A percentile compares a stretch with the other conserved stretches of the same genome.
Conservation (phyloP, 2,888 invertebrate genomes). For the Ethmia dodecea region DNA sequence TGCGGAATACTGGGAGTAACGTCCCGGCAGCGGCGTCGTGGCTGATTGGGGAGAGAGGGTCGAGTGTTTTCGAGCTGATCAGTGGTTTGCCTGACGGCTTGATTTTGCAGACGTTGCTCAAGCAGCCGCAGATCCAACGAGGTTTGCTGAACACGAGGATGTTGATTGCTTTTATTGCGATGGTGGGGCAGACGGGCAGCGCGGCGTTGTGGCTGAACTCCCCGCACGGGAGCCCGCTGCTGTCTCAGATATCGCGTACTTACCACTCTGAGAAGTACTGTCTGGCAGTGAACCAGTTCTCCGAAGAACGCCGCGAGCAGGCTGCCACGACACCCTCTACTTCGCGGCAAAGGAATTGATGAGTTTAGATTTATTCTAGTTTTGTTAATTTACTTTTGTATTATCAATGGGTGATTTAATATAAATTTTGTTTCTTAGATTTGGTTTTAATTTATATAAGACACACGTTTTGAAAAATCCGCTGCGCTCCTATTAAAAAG, state of each 20-base stretch:
- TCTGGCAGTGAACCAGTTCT: constrained; percentile 67
- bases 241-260: constrained; percentile 66
- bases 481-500: too few species aligned
- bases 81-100: constrained; percentile 59
- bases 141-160: constrained; percentile 63
- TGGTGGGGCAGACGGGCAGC: constrained; percentile 64
- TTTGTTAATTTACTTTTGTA: too few species aligned
- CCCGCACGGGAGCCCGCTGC: constrained; percentile 61
- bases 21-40: constrained; percentile 67
- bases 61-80: constrained; percentile 60
- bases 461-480: too few species aligned
- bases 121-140: constrained; percentile 65
- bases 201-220: constrained; percentile 65
- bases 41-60: constrained; percentile 61
- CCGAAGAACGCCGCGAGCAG: constrained; percentile 33
- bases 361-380: too few species aligned
- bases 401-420: too few species aligned
- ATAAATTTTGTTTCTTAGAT: too few species aligned
- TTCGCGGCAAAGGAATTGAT: constrained; percentile 43
- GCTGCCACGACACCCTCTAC: constrained; percentile 42
- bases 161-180: constrained; percentile 65
- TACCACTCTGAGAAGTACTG: constrained; percentile 72
- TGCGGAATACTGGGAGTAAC: constrained; percentile 54
- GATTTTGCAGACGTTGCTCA: constrained; percentile 55
- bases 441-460: too few species aligned